These are phyloP conservation scores for Mastigias papua DNA, from an alignment of 30 jellyfish, hydroid and myxozoan genomes.

Conservation along the genomic window DNA sequence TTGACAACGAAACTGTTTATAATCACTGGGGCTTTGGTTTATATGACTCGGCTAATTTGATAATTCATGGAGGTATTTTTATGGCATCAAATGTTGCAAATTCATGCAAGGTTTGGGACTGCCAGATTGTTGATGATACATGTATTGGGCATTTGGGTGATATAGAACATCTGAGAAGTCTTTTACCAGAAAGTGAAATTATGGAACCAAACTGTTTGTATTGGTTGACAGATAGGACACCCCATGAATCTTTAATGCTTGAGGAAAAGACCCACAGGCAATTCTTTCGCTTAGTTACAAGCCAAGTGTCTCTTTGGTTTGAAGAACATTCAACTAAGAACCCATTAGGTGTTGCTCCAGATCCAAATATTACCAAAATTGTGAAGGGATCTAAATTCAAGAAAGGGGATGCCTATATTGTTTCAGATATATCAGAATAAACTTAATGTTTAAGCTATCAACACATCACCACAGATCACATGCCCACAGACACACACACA, in stretches of 20 bases:
- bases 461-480: too few relatives aligned
- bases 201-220: slow-evolving; percentile 62
- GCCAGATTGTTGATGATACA: slow-evolving; percentile 38
- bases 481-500: too few relatives aligned
- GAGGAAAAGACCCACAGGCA: slow-evolving; percentile 58
- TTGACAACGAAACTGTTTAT: neutral
- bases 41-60: neutral
- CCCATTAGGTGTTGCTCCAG: slow-evolving; percentile 86
- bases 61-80: slow-evolving; percentile 70
- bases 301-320: slow-evolving; percentile 84
- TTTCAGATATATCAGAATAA: neutral
- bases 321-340: slow-evolving; percentile 87
- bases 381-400: slow-evolving; percentile 84
- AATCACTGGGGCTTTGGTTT: slow-evolving; percentile 20
- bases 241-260: slow-evolving; percentile 81
- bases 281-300: slow-evolving; percentile 74
- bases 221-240: slow-evolving; percentile 89
- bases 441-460: too few relatives aligned
- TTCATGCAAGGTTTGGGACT: slow-evolving; percentile 75
- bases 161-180: slow-evolving; percentile 73
- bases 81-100: slow-evolving; percentile 84
- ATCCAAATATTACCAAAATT: slow-evolving; percentile 67
- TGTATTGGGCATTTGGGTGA: slow-evolving; percentile 76
- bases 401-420: slow-evolving; percentile 32
- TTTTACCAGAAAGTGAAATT: slow-evolving; percentile 61